phyloP scores from a whole-genome alignment of 1,140 invertebrate genomes.

The Drosophila bocki region DNA sequence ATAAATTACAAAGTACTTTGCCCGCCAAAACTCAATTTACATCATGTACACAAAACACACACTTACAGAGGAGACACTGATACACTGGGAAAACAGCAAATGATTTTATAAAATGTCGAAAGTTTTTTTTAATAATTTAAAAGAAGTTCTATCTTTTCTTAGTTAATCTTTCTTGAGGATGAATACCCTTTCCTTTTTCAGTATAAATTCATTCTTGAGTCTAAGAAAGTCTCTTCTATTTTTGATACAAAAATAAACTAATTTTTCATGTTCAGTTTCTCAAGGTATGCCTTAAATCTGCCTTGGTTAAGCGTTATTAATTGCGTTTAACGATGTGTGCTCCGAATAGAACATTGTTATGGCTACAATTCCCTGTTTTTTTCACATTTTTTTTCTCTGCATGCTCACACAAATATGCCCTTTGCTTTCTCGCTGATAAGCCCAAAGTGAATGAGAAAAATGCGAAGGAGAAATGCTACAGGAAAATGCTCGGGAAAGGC shows the following conservation, averaged over 20 bases:
- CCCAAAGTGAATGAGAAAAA: constrained; percentile 51
- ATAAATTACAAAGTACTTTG: constrained; percentile 84
- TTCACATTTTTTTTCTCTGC: constrained; percentile 5
- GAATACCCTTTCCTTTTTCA: no score
- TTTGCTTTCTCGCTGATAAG: constrained; percentile 62
- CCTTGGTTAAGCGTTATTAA: constrained; percentile 3
- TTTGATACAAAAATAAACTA: neutral
- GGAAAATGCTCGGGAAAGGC: constrained; percentile 22
- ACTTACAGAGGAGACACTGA: constrained; percentile 13
- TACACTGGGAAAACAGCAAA: neutral
- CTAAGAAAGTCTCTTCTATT: no score
- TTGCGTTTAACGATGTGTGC: constrained; percentile 1
- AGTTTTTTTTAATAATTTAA: neutral
- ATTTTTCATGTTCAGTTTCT: no score
- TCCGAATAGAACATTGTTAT: neutral
- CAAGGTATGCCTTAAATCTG: neutral
- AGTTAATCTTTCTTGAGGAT: no score
- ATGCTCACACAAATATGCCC: constrained; percentile 27
- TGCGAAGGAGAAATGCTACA: constrained; percentile 21
- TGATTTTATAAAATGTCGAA: neutral
- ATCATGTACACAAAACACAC: constrained; percentile 57
- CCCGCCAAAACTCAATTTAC: constrained; percentile 81
- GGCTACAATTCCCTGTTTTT: neutral
- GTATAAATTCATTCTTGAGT: neutral
- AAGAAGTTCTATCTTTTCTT: neutral